phyloP scores from a whole-genome alignment of 2,797 vertebrate species.

The Schizothorax lantsangensis region DNA sequence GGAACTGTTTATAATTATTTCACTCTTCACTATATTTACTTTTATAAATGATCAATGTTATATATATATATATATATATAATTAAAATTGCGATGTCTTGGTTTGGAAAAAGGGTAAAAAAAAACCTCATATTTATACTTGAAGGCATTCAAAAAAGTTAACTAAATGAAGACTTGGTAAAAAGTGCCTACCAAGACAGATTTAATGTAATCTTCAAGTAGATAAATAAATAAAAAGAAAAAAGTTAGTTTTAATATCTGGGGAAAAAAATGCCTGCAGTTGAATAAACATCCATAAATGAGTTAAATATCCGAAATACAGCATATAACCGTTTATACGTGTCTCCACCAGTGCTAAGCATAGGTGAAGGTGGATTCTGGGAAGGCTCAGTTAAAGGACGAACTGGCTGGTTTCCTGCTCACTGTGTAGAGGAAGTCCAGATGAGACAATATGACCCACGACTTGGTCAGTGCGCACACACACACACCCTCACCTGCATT shows the following conservation, averaged over 20 bases:
- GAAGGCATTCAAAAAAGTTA: not conserved
- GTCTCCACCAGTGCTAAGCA: constrained; percentile 85
- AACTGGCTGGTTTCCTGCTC: constrained; percentile 97
- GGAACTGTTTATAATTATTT: too few relatives aligned
- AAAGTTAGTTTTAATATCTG: not conserved
- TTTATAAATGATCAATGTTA: too few relatives aligned
- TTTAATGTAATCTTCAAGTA: not conserved
- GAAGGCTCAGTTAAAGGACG: constrained; percentile 95
- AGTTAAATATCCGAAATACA: not conserved
- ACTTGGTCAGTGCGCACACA: constrained; percentile 81
- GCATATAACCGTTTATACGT: not conserved
- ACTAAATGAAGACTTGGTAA: not conserved
- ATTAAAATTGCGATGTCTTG: not conserved
- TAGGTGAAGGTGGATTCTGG: constrained; percentile 98
- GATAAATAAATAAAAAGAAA: not conserved
- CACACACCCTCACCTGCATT: constrained; percentile 4
- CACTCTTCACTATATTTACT: too few relatives aligned
- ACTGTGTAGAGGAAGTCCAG: constrained; percentile 98
- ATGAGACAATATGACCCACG: constrained; percentile 93
- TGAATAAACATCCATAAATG: not conserved
- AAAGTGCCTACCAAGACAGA: not conserved
- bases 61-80: too few relatives aligned
- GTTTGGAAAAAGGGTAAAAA: not conserved
- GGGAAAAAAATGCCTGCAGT: not conserved
- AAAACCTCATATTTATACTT: not conserved